Conservation (phyloP, 1,140 invertebrate species). For the Diabrotica virgifera region DNA sequence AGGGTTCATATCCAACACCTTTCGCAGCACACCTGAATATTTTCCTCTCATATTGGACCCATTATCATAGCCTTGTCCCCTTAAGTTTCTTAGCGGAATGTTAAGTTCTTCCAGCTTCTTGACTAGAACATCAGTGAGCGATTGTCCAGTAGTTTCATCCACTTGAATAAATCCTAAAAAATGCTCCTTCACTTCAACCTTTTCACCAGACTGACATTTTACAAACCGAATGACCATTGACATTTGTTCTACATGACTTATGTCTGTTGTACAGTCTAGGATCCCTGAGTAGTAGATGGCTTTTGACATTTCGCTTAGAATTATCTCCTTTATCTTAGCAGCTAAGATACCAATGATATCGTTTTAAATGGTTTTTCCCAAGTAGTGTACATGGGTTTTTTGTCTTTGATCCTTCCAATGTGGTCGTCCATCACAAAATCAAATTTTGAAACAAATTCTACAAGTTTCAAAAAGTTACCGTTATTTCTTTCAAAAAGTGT, state of each 20-base stretch:
- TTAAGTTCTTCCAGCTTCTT: background rate
- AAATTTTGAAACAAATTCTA: too few species aligned
- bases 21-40: background rate
- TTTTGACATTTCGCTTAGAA: too few species aligned
- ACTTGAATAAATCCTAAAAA: slow-evolving; percentile 1
- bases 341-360: too few species aligned
- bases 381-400: too few species aligned
- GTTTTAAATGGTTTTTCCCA: too few species aligned
- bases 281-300: too few species aligned
- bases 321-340: too few species aligned
- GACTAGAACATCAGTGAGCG: background rate
- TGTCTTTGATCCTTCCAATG: too few species aligned
- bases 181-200: background rate
- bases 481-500: too few species aligned
- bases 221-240: background rate
- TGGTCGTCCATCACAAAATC: too few species aligned
- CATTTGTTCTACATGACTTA: background rate
- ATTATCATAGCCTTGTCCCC: too few species aligned
- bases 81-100: background rate
- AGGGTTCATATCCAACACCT: background rate
- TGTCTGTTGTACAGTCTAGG: background rate
- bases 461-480: too few species aligned
- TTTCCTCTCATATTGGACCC: background rate
- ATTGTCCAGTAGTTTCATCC: background rate
- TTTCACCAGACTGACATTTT: background rate